Base-by-base conservation (phyloP, 2,113 vertebrate genomes). In the Pomatorhinus ruficollis region DNA sequence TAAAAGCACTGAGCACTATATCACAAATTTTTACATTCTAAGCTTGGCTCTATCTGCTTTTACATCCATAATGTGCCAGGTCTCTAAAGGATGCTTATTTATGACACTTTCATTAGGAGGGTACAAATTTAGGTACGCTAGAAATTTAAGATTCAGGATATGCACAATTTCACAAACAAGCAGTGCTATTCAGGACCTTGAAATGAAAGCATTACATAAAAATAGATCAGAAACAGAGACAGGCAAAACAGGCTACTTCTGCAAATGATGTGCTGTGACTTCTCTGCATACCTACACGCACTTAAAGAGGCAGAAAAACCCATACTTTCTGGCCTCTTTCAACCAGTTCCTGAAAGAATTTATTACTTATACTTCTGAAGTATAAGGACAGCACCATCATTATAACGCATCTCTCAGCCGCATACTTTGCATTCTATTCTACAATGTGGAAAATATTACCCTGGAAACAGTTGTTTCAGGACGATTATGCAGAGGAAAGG, bases 201-300 rank as follows among this genome's bases (percentile, higher is more conserved):
- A 87, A 85, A 66, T 2, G n/a, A 87, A 95, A 94, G 54, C 3
- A 4, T 20, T 33, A 61, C 12, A 8, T 77, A 83, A 90, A 92
- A 96, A 77, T 31, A 96, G 86, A 92, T 69, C 59, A 69, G 64
- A 83, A 96, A 90, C 10, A 42, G n/a, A 70, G 24, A 37, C n/a
- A 91, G 47, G 24, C n/a, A 92, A 80, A 93, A 47, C 24, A 56
- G 66, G 61, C 30, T 42, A 22, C 25, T 82, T 71, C 64, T 69
- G n/a, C 18, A 20, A 72, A 57, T 3, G 1, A 74, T 42, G 21
- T 30, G 40, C 49, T 66, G 7, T 40, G 77, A 37, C 16, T 50
- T 74, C 65, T 66, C 12, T 76, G 64, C 40, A 40, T 44, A 66
- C 3, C 25, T 2, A 30, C 2, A 14, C 23, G 20, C 0, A 1